These are phyloP conservation scores for Rhyacophila brunnea DNA, from an alignment of 1,140 invertebrate species.

Conservation along the genomic window DNA sequence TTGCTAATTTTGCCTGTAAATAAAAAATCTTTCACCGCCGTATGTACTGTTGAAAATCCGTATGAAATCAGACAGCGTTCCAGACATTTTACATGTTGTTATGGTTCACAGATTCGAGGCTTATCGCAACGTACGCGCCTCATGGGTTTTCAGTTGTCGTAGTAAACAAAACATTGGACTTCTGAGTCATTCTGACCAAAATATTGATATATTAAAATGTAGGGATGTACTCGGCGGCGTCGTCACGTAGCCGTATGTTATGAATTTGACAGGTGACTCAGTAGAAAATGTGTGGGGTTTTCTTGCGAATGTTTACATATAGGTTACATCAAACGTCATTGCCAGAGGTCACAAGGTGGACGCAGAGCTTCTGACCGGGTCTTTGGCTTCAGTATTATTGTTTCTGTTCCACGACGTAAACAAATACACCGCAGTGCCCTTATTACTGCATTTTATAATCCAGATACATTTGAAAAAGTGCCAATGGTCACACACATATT, in stretches of 20 bases:
- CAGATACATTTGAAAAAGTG: no score
- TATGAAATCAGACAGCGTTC: slow-evolving; percentile 11
- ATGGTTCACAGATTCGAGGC: neutral
- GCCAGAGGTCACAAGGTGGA: slow-evolving; percentile 24
- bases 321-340: slow-evolving; percentile 20
- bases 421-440: no score
- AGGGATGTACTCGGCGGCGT: neutral
- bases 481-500: no score
- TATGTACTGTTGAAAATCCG: neutral
- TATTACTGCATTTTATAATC: no score
- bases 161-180: no score
- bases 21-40: neutral
- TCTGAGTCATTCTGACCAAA: no score
- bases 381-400: neutral
- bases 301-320: slow-evolving; percentile 17
- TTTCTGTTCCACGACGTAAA: no score
- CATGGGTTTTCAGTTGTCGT: no score
- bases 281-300: slow-evolving; percentile 12
- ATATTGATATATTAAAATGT: neutral
- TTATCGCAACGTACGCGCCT: neutral
- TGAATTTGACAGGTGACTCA: slow-evolving; percentile 21
- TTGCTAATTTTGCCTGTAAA: slow-evolving; percentile 26
- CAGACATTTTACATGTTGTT: slow-evolving; percentile 18
- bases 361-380: neutral
- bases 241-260: neutral